A percentile compares a stretch with the other conserved stretches of the same genome.
phyloP scores from a whole-genome alignment of 1,140 invertebrate genomes.

The Sogatella furcifera region DNA sequence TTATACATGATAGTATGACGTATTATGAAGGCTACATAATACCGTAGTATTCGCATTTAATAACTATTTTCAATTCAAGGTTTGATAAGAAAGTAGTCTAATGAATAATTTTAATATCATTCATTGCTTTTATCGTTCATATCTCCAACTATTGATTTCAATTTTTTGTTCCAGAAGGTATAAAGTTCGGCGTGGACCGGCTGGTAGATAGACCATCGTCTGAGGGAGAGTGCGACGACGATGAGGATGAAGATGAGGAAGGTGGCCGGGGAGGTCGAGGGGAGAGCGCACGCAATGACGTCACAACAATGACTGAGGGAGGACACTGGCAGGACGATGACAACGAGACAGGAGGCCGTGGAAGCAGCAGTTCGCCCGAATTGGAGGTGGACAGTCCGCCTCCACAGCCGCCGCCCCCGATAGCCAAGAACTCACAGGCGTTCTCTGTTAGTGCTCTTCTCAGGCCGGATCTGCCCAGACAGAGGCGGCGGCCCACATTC shows the following conservation, averaged over 20 bases:
- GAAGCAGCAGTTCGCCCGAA: conserved; percentile 44
- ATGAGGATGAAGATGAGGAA: conserved; percentile 20
- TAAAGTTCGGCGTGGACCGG: conserved; percentile 60
- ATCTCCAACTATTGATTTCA: no score
- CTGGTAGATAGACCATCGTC: conserved; percentile 33
- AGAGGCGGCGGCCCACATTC: conserved; percentile 40
- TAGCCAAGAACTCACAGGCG: conserved; percentile 42
- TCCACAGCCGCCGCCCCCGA: conserved; percentile 32
- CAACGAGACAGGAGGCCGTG: conserved; percentile 21
- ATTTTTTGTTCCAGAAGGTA: conserved; percentile 42
- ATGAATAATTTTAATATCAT: no score
- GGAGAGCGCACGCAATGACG: conserved; percentile 39
- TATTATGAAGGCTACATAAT: no score
- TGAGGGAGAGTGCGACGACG: conserved; percentile 17
- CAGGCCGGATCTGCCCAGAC: conserved; percentile 58
- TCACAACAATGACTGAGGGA: conserved; percentile 41
- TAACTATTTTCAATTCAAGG: no score
- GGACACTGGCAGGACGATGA: conserved; percentile 12
- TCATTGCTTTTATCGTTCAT: no score
- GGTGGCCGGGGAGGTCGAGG: conserved; percentile 3
- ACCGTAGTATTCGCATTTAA: no score
- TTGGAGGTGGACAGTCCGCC: conserved; percentile 57
- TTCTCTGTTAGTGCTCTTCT: conserved; percentile 68
- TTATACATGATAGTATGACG: no score
- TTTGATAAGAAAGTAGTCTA: no score